Percentiles rank a stretch among this genome's conserved stretches.
phyloP scores from a whole-genome alignment of 2,888 invertebrate species.

The Epirrita christyi region DNA sequence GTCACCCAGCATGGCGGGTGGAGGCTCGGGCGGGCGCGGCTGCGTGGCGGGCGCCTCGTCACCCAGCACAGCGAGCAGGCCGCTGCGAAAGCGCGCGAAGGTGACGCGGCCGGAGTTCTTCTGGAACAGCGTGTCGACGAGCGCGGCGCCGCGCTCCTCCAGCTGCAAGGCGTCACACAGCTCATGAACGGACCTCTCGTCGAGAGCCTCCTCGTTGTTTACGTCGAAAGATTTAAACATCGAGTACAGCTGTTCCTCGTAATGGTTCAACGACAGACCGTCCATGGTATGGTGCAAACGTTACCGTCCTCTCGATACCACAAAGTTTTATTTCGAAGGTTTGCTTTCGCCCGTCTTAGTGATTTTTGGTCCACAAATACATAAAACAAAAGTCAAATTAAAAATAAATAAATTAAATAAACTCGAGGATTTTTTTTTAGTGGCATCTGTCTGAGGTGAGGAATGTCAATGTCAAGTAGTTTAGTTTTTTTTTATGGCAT shows the following conservation, averaged over 20 bases:
- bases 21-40: slow-evolving; percentile 77
- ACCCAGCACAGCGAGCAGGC: slow-evolving; percentile 88
- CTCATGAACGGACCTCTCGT: slow-evolving; percentile 86
- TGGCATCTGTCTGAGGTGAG: no score
- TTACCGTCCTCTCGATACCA: no score
- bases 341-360: no score
- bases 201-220: slow-evolving; percentile 88
- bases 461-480: no score
- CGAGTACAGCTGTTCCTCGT: slow-evolving; percentile 92
- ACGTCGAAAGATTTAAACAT: slow-evolving; percentile 92
- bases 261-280: slow-evolving; percentile 86
- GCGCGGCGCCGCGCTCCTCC: slow-evolving; percentile 87
- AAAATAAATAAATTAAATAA: no score
- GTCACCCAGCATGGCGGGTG: slow-evolving; percentile 85
- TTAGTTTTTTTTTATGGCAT: no score
- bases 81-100: slow-evolving; percentile 91
- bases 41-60: slow-evolving; percentile 66
- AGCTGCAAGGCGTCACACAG: slow-evolving; percentile 92
- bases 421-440: no score
- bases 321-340: not conserved
- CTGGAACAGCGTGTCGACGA: slow-evolving; percentile 85
- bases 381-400: no score
- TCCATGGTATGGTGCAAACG: slow-evolving; percentile 60
- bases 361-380: no score
- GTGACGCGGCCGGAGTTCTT: slow-evolving; percentile 76